These are phyloP conservation scores for Adelphocoris suturalis DNA, from an alignment of 2,888 invertebrate species.

Conservation along the genomic window DNA sequence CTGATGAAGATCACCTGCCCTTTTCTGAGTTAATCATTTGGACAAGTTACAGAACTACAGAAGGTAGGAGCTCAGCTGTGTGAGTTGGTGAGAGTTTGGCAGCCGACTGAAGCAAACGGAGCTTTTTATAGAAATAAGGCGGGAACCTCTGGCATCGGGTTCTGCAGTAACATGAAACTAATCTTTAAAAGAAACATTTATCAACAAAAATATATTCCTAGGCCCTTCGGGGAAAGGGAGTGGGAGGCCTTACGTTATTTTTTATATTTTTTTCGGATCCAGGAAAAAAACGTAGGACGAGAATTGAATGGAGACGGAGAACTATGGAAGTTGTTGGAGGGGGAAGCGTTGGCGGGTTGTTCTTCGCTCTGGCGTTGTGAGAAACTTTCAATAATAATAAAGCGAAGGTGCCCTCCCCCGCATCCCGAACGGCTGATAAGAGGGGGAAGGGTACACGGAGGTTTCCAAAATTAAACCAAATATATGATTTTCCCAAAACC, in stretches of 20 bases:
- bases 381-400: background rate
- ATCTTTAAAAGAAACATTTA: conserved; percentile 63
- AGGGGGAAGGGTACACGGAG: no score
- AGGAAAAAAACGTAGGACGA: conserved; percentile 3
- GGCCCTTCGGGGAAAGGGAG: background rate
- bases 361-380: background rate
- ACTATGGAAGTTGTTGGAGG: background rate
- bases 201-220: conserved; percentile 61
- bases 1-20: conserved; percentile 56
- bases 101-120: conserved; percentile 73
- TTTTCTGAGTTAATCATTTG: conserved; percentile 64
- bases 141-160: conserved; percentile 73
- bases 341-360: background rate
- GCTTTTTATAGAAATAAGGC: conserved; percentile 75
- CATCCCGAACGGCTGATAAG: no score
- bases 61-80: conserved; percentile 55
- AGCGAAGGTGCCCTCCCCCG: background rate
- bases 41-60: conserved; percentile 59
- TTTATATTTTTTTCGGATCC: background rate
- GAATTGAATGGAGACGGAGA: background rate
- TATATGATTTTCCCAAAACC: no score
- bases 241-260: conserved; percentile 22
- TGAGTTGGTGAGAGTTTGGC: conserved; percentile 74
- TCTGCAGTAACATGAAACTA: conserved; percentile 72
- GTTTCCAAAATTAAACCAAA: no score